These are phyloP conservation scores for Petrocephalus microphthalmus DNA, from an alignment of 2,113 vertebrate genomes.

Conservation along the genomic window DNA sequence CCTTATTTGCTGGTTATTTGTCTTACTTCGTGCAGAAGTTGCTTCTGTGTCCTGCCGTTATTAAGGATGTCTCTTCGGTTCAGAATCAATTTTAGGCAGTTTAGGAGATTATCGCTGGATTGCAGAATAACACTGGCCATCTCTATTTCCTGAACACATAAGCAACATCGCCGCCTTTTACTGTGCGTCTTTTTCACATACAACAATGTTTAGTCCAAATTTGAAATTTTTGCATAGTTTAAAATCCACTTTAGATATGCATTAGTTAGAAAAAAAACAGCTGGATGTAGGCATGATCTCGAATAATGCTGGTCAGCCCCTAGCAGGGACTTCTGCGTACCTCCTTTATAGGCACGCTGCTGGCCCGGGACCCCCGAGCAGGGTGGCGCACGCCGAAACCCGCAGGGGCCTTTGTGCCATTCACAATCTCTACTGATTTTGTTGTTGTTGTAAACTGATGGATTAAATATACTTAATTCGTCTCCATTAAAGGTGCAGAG, in stretches of 20 bases:
- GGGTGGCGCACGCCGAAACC: background rate
- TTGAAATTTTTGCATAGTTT: background rate
- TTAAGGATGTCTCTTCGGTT: background rate
- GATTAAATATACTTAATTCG: background rate
- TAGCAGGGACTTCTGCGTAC: background rate
- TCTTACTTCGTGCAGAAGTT: background rate
- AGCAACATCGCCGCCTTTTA: background rate
- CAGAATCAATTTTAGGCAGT: background rate
- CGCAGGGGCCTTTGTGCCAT: background rate
- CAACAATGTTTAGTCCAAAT: background rate
- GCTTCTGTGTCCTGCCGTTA: background rate
- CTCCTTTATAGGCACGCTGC: background rate
- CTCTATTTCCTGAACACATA: background rate
- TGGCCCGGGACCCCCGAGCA: background rate
- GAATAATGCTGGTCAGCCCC: background rate
- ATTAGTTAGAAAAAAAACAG: background rate
- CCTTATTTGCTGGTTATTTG: background rate
- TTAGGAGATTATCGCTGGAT: background rate
- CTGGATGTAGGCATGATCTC: background rate
- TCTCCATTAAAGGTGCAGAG: background rate
- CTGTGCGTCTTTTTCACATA: background rate
- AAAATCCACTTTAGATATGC: background rate
- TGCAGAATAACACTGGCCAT: background rate
- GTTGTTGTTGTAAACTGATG: background rate
- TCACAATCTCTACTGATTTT: background rate